Evolutionary conservation across 2,888 invertebrate genomes (phyloP), one percentile per base, ranked within the genome.

Genomic region (Galerucella nymphaeae): DNA sequence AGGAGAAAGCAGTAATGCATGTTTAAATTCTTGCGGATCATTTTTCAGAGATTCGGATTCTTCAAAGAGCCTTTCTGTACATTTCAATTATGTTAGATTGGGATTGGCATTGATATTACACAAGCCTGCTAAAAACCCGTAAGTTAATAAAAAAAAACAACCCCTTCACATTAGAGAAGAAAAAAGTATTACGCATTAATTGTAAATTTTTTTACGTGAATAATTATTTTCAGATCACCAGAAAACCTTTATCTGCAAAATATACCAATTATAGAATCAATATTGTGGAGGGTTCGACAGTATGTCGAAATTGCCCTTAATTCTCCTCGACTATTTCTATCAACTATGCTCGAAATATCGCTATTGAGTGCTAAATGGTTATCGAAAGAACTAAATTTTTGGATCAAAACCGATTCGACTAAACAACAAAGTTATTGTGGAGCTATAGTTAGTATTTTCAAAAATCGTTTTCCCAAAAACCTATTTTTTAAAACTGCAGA

Each of bases 191-290:
- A 23, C 6, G 6, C 6, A 30, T 30, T 30, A 23, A 6, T 30
- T 30, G 30, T 30, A 5, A 23, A 6, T 30, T 30, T 6, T 6
- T 30, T 30, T 30, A 38, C 30, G 0, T 38, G 30, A 38, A 38
- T 38, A 20, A 14, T 1, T 18, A 55, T 14, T 38, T 59, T 38
- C n/a, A 62, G 38, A 9, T 65, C 70, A 76, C 75, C 38, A 53
- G 66, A 76, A 14, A 88, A 90, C 61, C 93, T 93, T 76, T 91
- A 95, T 80, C 90, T 95, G 86, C 94, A 96, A 78, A 95, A 96
- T 82, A 93, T 94, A 65, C 91, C 92, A 0, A 88, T 94, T 70
- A 82, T 95, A 14, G 94, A 94, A 82, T 90, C 92, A 13, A 89
- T 94, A 85, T 86, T 95, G 61, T 92, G 92, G 83, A 89, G 94